Conservation (phyloP, 2,797 vertebrate species). For the Oreochromis mossambicus region DNA sequence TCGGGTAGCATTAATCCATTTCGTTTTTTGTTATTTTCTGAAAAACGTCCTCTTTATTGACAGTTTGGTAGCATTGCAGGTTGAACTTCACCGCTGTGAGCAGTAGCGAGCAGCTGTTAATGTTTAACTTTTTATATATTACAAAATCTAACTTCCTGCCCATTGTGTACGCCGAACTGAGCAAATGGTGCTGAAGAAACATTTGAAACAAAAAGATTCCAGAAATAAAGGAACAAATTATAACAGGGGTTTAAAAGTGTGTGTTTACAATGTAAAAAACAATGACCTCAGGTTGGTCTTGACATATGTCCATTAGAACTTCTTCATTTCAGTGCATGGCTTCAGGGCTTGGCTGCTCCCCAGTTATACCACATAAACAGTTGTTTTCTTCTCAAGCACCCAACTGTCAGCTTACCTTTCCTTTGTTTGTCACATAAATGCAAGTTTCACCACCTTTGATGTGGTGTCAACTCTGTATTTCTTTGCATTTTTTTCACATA, state of each 20-base stretch:
- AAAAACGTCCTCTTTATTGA: background rate
- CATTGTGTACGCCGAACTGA: background rate
- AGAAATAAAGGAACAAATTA: background rate
- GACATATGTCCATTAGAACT: background rate
- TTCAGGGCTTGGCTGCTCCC: background rate
- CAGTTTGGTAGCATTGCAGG: background rate
- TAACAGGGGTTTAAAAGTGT: background rate
- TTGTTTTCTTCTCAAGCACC: background rate
- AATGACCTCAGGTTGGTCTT: background rate
- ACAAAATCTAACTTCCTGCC: background rate
- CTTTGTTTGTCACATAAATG: background rate
- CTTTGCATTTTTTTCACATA: background rate
- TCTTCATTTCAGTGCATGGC: accelerated
- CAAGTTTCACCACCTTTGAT: background rate
- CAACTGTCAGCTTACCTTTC: conserved; percentile 21
- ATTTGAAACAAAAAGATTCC: background rate
- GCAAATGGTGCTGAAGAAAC: background rate
- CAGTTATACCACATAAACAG: background rate
- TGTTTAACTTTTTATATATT: background rate
- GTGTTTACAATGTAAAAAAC: background rate
- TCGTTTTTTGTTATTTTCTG: background rate
- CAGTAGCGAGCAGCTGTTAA: background rate
- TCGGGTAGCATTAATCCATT: background rate
- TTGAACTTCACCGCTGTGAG: background rate
- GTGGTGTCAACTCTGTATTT: background rate